phyloP scores from a whole-genome alignment of 2,888 invertebrate genomes.

The Gari tellinella region DNA sequence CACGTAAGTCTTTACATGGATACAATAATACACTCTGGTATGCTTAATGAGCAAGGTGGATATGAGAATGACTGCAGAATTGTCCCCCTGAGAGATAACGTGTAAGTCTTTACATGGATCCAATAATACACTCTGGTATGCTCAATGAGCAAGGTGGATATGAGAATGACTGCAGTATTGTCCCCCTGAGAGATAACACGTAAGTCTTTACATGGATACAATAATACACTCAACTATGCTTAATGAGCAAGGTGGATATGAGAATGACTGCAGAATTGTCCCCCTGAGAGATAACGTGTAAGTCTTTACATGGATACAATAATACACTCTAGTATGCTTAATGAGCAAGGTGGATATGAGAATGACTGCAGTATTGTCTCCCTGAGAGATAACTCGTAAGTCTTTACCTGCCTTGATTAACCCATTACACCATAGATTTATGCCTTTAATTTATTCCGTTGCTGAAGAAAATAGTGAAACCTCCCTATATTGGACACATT shows the following conservation, averaged over 20 bases:
- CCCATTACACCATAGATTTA: no score
- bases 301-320: no score
- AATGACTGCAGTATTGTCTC: no score
- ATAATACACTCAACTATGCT: slow-evolving; percentile 99
- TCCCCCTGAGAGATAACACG: slow-evolving; percentile 94
- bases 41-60: slow-evolving; percentile 97
- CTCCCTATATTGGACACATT: no score
- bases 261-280: slow-evolving; percentile 98
- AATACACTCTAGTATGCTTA: no score
- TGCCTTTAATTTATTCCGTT: no score
- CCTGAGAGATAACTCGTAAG: no score
- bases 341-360: no score
- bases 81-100: slow-evolving; percentile 93
- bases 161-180: slow-evolving; percentile 98
- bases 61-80: slow-evolving; percentile 99
- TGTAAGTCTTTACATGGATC: no score
- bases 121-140: slow-evolving; percentile 99
- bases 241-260: slow-evolving; percentile 96
- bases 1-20: slow-evolving; percentile 94
- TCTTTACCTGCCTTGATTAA: no score
- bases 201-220: slow-evolving; percentile 92
- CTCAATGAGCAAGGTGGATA: slow-evolving; percentile 97
- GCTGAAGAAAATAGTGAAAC: no score
- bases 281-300: slow-evolving; percentile 94
- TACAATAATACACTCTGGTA: slow-evolving; percentile 97